These are phyloP conservation scores for Anastrepha obliqua DNA, from an alignment of 1,140 invertebrate species.

Conservation along the genomic window DNA sequence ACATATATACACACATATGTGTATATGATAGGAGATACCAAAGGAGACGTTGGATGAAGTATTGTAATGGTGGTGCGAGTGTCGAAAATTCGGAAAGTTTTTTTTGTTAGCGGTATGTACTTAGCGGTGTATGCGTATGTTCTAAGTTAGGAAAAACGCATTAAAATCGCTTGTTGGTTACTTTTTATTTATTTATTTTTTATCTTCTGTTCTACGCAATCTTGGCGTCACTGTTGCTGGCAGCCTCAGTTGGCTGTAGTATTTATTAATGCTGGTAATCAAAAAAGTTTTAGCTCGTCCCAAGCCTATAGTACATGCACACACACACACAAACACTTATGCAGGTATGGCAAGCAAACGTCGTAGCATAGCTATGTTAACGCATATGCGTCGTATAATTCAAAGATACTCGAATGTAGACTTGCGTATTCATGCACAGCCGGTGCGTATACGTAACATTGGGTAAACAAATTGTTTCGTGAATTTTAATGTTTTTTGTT, in stretches of 20 bases:
- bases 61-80: no score
- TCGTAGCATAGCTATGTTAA: no score
- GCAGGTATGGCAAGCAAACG: no score
- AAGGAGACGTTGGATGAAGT: no score
- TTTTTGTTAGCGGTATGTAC: no score
- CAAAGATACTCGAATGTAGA: no score
- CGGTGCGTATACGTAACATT: constrained; percentile 13
- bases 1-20: neutral
- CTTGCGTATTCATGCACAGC: no score
- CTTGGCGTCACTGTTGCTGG: constrained; percentile 7
- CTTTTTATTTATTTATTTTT: neutral
- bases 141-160: neutral
- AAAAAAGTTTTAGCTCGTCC: constrained; percentile 16
- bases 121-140: neutral
- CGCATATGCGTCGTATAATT: no score
- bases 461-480: neutral
- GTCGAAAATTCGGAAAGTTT: no score
- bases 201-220: neutral
- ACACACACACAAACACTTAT: no score
- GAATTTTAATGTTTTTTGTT: constrained; percentile 32
- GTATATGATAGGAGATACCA: neutral
- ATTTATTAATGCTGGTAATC: constrained; percentile 21
- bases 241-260: neutral
- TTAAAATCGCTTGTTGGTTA: neutral
- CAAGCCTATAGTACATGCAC: neutral